Base-by-base conservation (phyloP, 1,140 invertebrate genomes). In the Philotrypesis tridentata region DNA sequence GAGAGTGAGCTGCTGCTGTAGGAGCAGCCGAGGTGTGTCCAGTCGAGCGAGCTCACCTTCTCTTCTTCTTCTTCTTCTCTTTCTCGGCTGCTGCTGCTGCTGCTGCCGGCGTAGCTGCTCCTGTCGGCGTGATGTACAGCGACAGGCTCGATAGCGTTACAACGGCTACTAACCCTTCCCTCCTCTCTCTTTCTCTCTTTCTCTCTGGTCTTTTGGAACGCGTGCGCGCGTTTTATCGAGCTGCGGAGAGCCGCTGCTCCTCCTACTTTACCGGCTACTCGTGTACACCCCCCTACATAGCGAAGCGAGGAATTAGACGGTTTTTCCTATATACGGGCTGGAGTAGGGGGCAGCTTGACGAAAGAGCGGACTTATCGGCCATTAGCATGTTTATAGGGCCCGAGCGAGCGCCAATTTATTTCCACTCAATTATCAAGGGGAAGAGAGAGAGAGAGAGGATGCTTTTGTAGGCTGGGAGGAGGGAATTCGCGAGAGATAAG, bases 51-150 rank as follows among this genome's bases (percentile, higher is more conserved):
- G 23, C 72, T 63, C 29, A 37, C 55, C 23, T n/a, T 55, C 67
- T 68, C 27, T 55, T 14, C 43, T 27, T 63, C 61, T 27, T 65
- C 63, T 17, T 27, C 63, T 29, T 65, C 63, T 65, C 25, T 27
- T 29, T 29, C 63, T 21, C 25, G 40, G 61, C 61, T 65, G 55
- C 25, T 29, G 65, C 67, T 55, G 37, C 25, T 86, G 85, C 23
- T 65, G 55, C 55, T 27, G 37, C 61, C 88, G 85, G 86, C 87
- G 89, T 55, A 87, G 91, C 90, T 89, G 88, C 91, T 91, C 88
- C 90, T 90, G 90, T 92, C 90, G 88, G 89, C 88, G 90, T 92
- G 91, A 92, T 92, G 91, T 91, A 92, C 91, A 91, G 90, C 90
- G 91, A 92, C 91, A 91, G 90, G 85, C 87, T 89, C 90, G 91